These are phyloP conservation scores for Hylaea fasciaria DNA, from an alignment of 2,888 invertebrate genomes.

Conservation along the genomic window DNA sequence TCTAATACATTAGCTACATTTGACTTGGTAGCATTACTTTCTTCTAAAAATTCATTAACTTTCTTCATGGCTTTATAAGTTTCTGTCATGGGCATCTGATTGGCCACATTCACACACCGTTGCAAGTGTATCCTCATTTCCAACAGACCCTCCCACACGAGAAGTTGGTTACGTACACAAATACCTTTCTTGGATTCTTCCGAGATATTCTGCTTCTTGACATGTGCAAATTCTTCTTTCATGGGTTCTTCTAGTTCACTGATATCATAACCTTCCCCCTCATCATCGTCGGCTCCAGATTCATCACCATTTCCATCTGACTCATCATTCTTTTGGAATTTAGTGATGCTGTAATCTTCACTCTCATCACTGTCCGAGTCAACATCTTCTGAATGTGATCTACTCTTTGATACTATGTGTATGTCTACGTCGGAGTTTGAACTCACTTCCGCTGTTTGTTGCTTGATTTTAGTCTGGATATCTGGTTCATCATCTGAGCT, in stretches of 20 bases:
- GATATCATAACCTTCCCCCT: constrained; percentile 73
- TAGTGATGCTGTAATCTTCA: constrained; percentile 62
- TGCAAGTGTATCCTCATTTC: constrained; percentile 95
- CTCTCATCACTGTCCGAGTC: constrained; percentile 53
- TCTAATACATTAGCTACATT: constrained; percentile 86
- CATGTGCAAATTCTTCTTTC: constrained; percentile 84
- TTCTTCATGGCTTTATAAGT: constrained; percentile 76
- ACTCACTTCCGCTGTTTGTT: constrained; percentile 16
- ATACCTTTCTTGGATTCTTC: constrained; percentile 87
- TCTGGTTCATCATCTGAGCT: constrained; percentile 44
- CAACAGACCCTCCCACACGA: constrained; percentile 93
- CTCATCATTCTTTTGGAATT: constrained; percentile 53
- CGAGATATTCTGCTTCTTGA: constrained; percentile 81
- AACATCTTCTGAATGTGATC: constrained; percentile 46
- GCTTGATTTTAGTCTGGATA: constrained; percentile 23
- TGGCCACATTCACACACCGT: constrained; percentile 90
- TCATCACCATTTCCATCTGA: constrained; percentile 53
- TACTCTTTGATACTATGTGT: constrained; percentile 25
- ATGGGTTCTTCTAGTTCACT: constrained; percentile 76
- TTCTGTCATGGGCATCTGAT: constrained; percentile 90
- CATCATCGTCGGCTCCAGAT: constrained; percentile 57
- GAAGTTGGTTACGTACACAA: constrained; percentile 88
- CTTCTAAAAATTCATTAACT: constrained; percentile 80
- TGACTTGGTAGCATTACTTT: constrained; percentile 78
- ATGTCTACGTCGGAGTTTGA: constrained; percentile 40